Conservation (phyloP, 2,113 vertebrate species). For the Todiramphus chloris region DNA sequence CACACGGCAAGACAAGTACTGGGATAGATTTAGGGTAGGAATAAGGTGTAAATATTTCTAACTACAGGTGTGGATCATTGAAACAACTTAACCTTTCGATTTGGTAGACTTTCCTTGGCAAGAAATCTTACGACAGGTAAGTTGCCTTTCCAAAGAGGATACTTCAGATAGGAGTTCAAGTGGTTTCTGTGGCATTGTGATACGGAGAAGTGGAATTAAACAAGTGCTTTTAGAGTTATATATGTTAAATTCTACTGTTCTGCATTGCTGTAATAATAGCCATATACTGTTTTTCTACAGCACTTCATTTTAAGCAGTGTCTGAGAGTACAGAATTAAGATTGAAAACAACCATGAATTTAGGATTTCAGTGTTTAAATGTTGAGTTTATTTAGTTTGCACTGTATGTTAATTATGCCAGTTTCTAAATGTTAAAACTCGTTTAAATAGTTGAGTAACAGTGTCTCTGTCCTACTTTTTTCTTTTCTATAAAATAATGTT, state of each 20-base stretch:
- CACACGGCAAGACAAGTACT: not conserved
- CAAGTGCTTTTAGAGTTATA: not conserved
- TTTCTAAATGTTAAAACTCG: not conserved
- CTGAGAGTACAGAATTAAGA: not conserved
- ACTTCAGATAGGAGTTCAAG: not conserved
- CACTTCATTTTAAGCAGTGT: not conserved
- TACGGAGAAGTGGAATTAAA: not conserved
- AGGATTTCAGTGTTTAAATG: not conserved
- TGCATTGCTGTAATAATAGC: not conserved
- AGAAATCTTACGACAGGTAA: not conserved
- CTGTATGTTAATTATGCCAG: not conserved
- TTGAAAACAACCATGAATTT: not conserved
- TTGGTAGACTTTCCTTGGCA: not conserved
- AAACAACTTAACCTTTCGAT: not conserved
- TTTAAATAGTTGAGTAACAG: not conserved
- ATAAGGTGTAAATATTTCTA: not conserved
- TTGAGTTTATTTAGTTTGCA: not conserved
- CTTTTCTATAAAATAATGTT: not conserved
- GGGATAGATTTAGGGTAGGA: not conserved
- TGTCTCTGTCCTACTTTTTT: not conserved
- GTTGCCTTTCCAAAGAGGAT: not conserved
- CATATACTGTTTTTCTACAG: not conserved
- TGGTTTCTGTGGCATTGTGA: not conserved
- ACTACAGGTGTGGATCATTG: not conserved
- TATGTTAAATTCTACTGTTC: not conserved